Base-by-base conservation (phyloP, 1,140 invertebrate species). In the Pomacea maculata region DNA sequence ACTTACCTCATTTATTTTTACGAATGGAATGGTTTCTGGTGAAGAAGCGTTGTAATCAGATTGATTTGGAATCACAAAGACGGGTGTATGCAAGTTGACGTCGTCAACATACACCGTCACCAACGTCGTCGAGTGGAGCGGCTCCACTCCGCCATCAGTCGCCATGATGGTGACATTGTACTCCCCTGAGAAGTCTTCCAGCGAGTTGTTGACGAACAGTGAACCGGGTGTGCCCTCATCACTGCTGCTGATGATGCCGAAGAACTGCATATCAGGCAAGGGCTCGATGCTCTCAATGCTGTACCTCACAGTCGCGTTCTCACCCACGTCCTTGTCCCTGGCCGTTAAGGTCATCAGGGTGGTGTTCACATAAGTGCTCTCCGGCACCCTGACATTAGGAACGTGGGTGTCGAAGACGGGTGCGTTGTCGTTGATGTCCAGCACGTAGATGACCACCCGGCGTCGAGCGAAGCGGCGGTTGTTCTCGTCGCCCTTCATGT, bases 251-350 rank as follows among this genome's bases (percentile, higher is more conserved):
- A 14, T 71, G 14, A 71, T 79, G n/a, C 14, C 68, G 55, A 21
- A n/a, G 9, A 21, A n/a, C 11, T 61, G 11, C 57, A 45, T 0
- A 45, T 61, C 57, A 0, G 57, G 5, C 57, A 61, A 3, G 45
- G 77, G 57, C 6, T 57, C 21, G 21, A 78, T 55, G 54, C 34
- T 9, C 15, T 57, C 8, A 14, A 78, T 19, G 45, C 65, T 14
- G 67, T 78, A 84, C 8, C 80, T 80, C 19, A 84, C 79, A 12
- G 68, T 71, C 17, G 61, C 81, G 65, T 83, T 84, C 25, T 64
- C 67, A 19, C 96, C 96, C 93, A 79, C 84, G 91, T 99, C 97
- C 0, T 95, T 93, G 92, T 98, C 97, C 77, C 91, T 93, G 0
- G 97, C 97, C 85, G 94, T 92, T n/a, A 98, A 94, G 25, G 93